phyloP scores from a whole-genome alignment of 2,113 vertebrate genomes.

The Tupaia tana region DNA sequence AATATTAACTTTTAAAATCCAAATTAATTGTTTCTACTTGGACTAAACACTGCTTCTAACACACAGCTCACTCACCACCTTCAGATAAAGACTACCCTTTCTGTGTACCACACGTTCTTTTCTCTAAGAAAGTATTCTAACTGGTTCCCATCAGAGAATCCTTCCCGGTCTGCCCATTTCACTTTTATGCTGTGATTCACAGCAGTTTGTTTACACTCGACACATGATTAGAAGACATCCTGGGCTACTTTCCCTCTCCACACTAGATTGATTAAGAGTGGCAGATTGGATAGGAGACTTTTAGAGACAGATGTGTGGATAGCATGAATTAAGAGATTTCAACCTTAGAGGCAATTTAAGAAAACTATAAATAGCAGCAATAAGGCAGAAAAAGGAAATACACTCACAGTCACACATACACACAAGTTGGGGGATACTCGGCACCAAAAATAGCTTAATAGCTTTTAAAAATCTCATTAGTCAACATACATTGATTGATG shows the following conservation, averaged over 20 bases:
- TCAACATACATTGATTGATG: neutral
- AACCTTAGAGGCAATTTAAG: neutral
- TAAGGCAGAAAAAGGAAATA: neutral
- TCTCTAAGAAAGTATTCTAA: neutral
- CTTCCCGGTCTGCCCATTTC: neutral
- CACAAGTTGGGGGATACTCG: neutral
- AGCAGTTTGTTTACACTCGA: neutral
- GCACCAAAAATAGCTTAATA: neutral
- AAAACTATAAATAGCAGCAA: neutral
- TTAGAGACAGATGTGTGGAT: neutral
- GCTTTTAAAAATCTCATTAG: neutral
- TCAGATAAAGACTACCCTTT: neutral
- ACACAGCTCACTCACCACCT: neutral
- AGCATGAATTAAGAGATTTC: constrained; percentile 8
- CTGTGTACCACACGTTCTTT: neutral
- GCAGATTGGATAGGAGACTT: neutral
- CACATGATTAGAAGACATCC: neutral
- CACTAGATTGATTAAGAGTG: neutral
- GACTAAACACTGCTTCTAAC: neutral
- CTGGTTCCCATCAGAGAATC: neutral
- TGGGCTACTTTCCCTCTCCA: neutral
- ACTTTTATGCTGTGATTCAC: neutral
- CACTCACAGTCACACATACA: neutral
- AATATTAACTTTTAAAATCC: neutral
- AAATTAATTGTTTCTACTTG: neutral